Base-by-base conservation (phyloP, 2,888 invertebrate genomes). In the Limnephilus auricula region DNA sequence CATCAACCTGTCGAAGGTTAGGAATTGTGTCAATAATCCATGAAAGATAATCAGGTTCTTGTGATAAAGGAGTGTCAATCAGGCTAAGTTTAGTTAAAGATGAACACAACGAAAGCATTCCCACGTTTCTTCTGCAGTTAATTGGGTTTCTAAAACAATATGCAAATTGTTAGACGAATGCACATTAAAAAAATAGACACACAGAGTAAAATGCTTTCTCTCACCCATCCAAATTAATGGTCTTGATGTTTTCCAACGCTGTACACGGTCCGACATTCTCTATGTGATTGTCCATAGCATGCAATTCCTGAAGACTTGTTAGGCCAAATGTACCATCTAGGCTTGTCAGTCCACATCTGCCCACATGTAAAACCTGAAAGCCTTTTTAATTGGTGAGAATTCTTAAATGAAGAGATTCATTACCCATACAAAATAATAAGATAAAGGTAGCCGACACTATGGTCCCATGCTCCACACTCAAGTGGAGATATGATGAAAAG, bases 271-370 rank as follows among this genome's bases (percentile, higher is more conserved):
- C 96, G 84, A 97, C 94, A 92, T 97, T 96, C 90, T 95, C 96
- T 15, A 98, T 95, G 90, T 95, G 95, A 94, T 98, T 98, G 86
- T 96, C 96, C 83, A 96, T 95, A 0, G 97, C 97, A 93, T 97
- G 95, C 18, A 98, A 94, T 91, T 97, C 97, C 86, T 96, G 95
- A 31, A 98, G 94, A 37, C 95, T 95, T 5, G 96, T 96, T 91
- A 97, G 94, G 0, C 97, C 97, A 95, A 96, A 96, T 10, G 97
- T 96, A 12, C 97, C 97, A 93, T 98, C 97, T 92, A 98, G 95
- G 93, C 96, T 96, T 32, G 95, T 96, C 89, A 98, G 94, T 0
- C 97, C 96, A 94, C 97, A 98, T 83, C 97, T 96, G 93, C 97
- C 96, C 10, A 97, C 96, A 93, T 95, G 95, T 89, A 97, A 94